A percentile compares a stretch with the other conserved stretches of the same genome.
phyloP scores from a whole-genome alignment of 37 sponge, comb jelly and placozoan genomes.

The Crambe crambe region DNA sequence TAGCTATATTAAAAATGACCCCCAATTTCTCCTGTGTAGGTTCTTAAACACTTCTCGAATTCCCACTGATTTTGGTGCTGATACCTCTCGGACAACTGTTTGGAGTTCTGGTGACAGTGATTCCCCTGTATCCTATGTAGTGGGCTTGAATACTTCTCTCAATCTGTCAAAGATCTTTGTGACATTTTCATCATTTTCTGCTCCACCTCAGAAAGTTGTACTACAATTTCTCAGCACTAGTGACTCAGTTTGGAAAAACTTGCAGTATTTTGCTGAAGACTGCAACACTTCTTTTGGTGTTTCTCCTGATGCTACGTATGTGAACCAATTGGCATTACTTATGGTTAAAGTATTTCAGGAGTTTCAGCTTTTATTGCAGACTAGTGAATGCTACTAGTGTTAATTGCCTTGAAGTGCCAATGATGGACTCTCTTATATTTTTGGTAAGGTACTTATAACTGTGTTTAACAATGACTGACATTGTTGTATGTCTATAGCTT shows the following conservation, averaged over 20 bases:
- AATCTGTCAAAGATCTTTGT: conserved; percentile 39
- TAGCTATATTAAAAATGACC: too few relatives aligned
- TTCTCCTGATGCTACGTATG: conserved; percentile 2
- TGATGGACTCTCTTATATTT: not conserved
- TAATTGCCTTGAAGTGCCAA: not conserved
- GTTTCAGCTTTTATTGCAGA: not conserved
- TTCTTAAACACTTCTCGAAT: not conserved
- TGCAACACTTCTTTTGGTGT: conserved; percentile 15
- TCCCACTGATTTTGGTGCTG: conserved; percentile 20
- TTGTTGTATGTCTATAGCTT: conserved; percentile 1
- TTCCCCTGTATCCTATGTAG: not conserved
- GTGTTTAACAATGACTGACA: not conserved
- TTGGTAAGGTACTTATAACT: too few relatives aligned
- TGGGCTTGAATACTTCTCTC: not conserved
- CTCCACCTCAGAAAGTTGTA: not conserved
- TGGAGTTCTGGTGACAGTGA: conserved; percentile 14
- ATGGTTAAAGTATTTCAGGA: not conserved
- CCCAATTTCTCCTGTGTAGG: not conserved
- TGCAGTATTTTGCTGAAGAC: conserved; percentile 30
- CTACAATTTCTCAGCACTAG: conserved; percentile 1
- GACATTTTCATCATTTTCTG: not conserved
- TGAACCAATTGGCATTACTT: not conserved
- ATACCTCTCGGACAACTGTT: conserved; percentile 2
- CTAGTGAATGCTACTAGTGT: not conserved
- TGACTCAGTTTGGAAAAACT: conserved; percentile 3